Evolutionary conservation across 2,797 vertebrate species (phyloP).

Genomic region (Nyctibius grandis): DNA sequence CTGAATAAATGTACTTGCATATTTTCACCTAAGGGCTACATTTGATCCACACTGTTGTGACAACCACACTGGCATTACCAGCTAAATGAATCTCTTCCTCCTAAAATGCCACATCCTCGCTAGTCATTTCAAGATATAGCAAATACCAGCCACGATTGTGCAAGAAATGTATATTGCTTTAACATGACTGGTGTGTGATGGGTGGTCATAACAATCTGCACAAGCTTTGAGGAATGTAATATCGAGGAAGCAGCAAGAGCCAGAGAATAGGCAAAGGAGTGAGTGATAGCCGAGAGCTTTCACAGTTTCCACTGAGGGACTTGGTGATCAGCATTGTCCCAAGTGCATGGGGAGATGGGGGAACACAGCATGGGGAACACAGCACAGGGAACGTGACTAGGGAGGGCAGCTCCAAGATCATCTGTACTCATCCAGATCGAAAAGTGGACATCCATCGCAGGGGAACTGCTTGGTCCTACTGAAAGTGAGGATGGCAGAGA

Average conservation of each 20-base stretch:
- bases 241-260: background rate
- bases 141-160: background rate
- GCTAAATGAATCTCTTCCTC: constrained; percentile 32
- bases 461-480: background rate
- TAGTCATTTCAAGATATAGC: background rate
- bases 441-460: background rate
- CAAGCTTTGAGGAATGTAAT: accelerated
- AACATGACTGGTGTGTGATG: background rate
- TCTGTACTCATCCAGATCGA: background rate
- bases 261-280: background rate
- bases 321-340: background rate
- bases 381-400: background rate
- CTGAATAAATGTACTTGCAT: constrained; percentile 31
- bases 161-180: background rate
- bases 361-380: background rate
- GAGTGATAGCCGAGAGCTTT: background rate
- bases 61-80: background rate
- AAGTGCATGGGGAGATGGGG: background rate
- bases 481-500: background rate
- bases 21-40: constrained; percentile 43
- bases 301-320: background rate
- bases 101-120: background rate
- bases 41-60: constrained; percentile 42
- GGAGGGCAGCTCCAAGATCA: accelerated
- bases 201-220: accelerated